Evolutionary conservation across 2,113 vertebrate species (phyloP).

Genomic region (Arizona elegans): DNA sequence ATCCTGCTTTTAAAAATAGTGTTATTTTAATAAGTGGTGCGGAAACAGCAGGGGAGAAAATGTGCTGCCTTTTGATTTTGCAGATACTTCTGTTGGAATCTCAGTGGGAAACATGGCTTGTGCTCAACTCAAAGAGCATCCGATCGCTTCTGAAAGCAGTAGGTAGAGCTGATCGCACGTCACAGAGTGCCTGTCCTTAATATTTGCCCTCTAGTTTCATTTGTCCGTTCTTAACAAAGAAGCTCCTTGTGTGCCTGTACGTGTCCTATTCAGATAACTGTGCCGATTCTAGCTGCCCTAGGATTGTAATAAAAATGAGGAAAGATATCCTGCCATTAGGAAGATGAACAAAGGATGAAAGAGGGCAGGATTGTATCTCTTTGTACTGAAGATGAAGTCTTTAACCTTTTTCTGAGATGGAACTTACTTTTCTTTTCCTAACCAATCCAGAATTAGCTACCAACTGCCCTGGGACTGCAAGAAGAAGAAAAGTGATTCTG

Average conservation of each 20-base stretch:
- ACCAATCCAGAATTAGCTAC: too few species aligned
- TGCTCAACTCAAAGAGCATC: slow-evolving; percentile 28
- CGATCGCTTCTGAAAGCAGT: not conserved
- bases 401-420: not conserved
- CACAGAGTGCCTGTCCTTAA: not conserved
- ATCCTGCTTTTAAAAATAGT: slow-evolving; percentile 38
- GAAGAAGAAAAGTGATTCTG: not conserved
- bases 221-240: slow-evolving; percentile 35
- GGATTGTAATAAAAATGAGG: not conserved
- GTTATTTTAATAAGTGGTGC: slow-evolving; percentile 35
- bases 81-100: not conserved
- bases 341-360: not conserved
- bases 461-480: not conserved
- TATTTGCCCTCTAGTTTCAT: slow-evolving; percentile 1
- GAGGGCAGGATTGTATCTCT: not conserved
- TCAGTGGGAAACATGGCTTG: slow-evolving; percentile 12
- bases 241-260: not conserved
- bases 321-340: not conserved
- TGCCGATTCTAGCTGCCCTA: not conserved
- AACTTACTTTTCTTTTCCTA: not conserved
- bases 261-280: not conserved
- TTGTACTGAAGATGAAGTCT: not conserved
- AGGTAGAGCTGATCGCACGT: not conserved
- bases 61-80: not conserved
- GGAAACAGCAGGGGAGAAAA: not conserved